These are phyloP conservation scores for Chelidonichthys spinosus DNA, from an alignment of 2,797 vertebrate species.

Conservation along the genomic window DNA sequence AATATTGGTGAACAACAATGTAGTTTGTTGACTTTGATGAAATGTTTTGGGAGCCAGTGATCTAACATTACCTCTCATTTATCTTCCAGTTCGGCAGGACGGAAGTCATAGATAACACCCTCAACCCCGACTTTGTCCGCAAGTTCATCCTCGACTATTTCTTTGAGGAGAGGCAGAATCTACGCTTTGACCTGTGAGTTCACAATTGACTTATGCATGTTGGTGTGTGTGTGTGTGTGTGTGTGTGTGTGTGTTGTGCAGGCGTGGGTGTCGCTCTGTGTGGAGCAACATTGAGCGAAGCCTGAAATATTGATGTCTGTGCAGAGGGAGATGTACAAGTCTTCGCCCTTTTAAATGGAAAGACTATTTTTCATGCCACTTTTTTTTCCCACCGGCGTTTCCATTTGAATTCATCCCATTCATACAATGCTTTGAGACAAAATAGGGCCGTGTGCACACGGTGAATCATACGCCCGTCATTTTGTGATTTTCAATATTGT, in stretches of 20 bases:
- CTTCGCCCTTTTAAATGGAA: slow-evolving; percentile 67
- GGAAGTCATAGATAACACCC: slow-evolving; percentile 97
- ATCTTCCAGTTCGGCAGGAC: slow-evolving; percentile 92
- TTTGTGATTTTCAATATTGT: slow-evolving; percentile 18
- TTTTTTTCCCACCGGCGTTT: slow-evolving; percentile 30
- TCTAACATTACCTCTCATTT: slow-evolving; percentile 8
- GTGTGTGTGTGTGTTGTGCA: slow-evolving; percentile 12
- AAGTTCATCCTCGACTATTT: slow-evolving; percentile 99
- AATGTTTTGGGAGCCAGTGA: background rate
- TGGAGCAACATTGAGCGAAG: slow-evolving; percentile 48
- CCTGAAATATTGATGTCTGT: slow-evolving; percentile 74
- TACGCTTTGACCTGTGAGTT: slow-evolving; percentile 98
- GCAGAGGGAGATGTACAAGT: slow-evolving; percentile 52
- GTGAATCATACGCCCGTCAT: slow-evolving; percentile 12
- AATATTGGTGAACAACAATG: background rate
- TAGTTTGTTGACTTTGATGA: background rate
- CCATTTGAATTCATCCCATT: slow-evolving; percentile 41
- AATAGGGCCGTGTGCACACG: slow-evolving; percentile 18
- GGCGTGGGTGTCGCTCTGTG: slow-evolving; percentile 42
- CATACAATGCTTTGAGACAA: slow-evolving; percentile 40
- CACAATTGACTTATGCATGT: slow-evolving; percentile 17
- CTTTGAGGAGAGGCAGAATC: slow-evolving; percentile 98
- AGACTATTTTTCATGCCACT: slow-evolving; percentile 52
- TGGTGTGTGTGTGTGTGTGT: slow-evolving; percentile 16
- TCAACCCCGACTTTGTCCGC: slow-evolving; percentile 98